Percentiles rank a stretch among this genome's conserved stretches.
These are phyloP conservation scores for Drosophila kepulauana DNA, from an alignment of 1,140 invertebrate species.

Conservation along the genomic window DNA sequence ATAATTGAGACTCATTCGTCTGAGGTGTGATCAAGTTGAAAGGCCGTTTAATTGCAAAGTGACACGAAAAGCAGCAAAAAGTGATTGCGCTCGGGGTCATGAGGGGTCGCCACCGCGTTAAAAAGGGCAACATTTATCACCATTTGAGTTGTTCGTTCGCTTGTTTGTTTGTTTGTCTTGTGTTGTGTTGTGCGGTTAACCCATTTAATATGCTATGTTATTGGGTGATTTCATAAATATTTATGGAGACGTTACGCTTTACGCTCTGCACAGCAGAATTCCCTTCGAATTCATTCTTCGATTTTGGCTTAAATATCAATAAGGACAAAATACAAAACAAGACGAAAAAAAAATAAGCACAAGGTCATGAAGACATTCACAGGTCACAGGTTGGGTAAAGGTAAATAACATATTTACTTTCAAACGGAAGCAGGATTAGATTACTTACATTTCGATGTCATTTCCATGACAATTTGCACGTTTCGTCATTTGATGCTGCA, in stretches of 20 bases:
- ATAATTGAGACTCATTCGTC: neutral
- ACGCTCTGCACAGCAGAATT: neutral
- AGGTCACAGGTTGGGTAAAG: neutral
- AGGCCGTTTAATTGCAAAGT: neutral
- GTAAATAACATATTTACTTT: neutral
- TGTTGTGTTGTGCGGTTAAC: neutral
- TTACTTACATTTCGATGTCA: neutral
- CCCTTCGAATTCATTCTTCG: neutral
- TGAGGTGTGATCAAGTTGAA: neutral
- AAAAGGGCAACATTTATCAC: constrained; percentile 1
- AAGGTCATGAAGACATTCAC: too few relatives aligned
- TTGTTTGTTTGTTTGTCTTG: neutral
- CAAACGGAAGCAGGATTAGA: neutral
- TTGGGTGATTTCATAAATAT: constrained; percentile 8
- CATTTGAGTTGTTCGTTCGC: neutral
- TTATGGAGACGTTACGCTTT: constrained; percentile 1
- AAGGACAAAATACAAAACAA: neutral
- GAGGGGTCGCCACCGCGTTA: neutral
- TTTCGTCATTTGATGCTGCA: too few relatives aligned
- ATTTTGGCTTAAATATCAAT: constrained; percentile 1
- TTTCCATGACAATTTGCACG: neutral
- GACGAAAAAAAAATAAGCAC: too few relatives aligned
- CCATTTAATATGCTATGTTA: constrained; percentile 6
- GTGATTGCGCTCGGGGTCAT: neutral
- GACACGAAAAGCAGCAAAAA: neutral